These are phyloP conservation scores for Neodiprion pinetum DNA, from an alignment of 1,140 invertebrate genomes.

Conservation along the genomic window DNA sequence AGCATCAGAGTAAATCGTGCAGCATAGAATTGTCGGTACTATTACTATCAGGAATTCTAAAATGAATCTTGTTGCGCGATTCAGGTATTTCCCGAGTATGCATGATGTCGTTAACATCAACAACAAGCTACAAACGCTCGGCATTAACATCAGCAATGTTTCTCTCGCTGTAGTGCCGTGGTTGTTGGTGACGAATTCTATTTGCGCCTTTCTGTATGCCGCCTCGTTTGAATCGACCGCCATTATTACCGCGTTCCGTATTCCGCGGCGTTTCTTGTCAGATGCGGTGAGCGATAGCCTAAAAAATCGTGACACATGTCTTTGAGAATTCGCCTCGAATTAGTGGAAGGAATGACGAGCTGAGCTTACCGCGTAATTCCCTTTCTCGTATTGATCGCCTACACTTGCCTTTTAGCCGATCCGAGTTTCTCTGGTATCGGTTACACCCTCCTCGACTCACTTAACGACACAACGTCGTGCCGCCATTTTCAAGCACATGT, in stretches of 20 bases:
- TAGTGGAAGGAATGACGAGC: no score
- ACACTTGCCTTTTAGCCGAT: no score
- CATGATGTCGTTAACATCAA: slow-evolving; percentile 41
- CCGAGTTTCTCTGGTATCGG: no score
- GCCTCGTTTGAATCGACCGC: not conserved
- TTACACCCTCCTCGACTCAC: no score
- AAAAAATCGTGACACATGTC: no score
- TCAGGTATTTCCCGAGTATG: slow-evolving; percentile 28
- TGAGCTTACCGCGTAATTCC: no score
- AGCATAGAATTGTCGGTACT: slow-evolving; percentile 60
- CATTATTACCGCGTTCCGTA: not conserved
- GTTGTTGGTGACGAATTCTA: slow-evolving; percentile 52
- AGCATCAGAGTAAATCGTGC: slow-evolving; percentile 56
- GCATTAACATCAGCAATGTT: slow-evolving; percentile 58
- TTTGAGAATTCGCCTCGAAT: no score
- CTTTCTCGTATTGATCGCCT: no score
- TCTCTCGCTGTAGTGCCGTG: slow-evolving; percentile 48
- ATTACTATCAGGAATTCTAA: slow-evolving; percentile 64
- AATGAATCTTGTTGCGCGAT: slow-evolving; percentile 37
- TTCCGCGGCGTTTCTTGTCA: not conserved
- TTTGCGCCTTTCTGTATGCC: slow-evolving; percentile 43
- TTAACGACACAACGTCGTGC: no score
- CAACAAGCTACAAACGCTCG: slow-evolving; percentile 53
- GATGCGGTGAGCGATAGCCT: no score
- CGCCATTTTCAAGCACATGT: no score